Evolutionary conservation across 2,888 invertebrate genomes (phyloP).

Genomic region (Microctonus aethiopoides): DNA sequence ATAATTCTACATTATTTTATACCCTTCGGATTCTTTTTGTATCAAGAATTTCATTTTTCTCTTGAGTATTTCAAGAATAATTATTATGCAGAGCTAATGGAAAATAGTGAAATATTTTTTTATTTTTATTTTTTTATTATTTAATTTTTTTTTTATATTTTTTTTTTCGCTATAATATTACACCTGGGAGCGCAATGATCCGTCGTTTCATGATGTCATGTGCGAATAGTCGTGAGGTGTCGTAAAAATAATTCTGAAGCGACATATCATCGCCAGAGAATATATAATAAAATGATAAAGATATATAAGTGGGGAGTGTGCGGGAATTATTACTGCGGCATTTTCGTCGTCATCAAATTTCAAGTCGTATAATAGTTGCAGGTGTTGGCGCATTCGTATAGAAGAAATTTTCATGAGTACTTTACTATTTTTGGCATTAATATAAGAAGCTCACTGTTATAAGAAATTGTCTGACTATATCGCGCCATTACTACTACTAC

Average conservation of each 20-base stretch:
- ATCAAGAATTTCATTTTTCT: neutral
- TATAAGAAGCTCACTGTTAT: conserved; percentile 52
- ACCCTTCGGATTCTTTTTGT: neutral
- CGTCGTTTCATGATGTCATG: conserved; percentile 46
- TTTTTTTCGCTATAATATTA: no score
- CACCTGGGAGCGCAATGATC: conserved; percentile 42
- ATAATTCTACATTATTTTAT: no score
- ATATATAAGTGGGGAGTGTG: conserved; percentile 23
- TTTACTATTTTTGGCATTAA: conserved; percentile 32
- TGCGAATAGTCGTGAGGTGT: conserved; percentile 36
- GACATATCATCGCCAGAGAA: conserved; percentile 43
- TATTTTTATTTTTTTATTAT: neutral
- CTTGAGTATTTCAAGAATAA: neutral
- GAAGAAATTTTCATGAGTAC: neutral
- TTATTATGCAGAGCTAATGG: neutral
- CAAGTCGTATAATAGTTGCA: neutral
- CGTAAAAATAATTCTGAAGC: conserved; percentile 51
- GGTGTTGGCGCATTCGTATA: neutral
- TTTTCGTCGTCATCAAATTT: conserved; percentile 15
- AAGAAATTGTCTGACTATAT: conserved; percentile 50
- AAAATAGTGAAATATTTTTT: neutral
- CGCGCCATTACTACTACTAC: conserved; percentile 33
- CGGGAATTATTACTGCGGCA: conserved; percentile 45
- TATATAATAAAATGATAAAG: neutral
- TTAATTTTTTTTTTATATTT: conserved; percentile 41